Base-by-base conservation (phyloP, 2,888 invertebrate species). In the Callyntrura sp. region DNA sequence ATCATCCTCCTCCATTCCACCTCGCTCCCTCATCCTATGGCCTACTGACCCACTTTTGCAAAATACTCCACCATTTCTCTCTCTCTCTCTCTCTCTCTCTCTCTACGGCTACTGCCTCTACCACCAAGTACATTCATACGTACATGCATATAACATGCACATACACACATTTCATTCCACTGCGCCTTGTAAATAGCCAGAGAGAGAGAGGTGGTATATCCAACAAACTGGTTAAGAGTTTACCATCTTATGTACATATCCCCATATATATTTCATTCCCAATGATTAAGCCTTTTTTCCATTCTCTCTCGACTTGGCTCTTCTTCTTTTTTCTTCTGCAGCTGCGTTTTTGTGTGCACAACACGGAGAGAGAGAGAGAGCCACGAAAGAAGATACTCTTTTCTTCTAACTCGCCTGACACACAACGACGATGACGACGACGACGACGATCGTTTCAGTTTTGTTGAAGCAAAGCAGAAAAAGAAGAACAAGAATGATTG, bases 1-100 rank as follows among this genome's bases (percentile, higher is more conserved):
- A 43, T 45, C 78, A 78, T 55, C 78, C 12, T 78, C 78, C 23
- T 78, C 48, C 73, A 51, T 28, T 78, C 78, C 90, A 90, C 86
- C 91, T 92, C 91, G 90, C 90, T 90, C 92, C 92, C 92, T 92
- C 91, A 91, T 90, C 89, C 85, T 92, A 85, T 92, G 93, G 85
- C 93, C 92, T 92, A 92, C 92, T 93, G 92, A 93, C 93, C 93
- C 87, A 93, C 92, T 93, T 93, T 92, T 92, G 90, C 84, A 91
- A 93, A 90, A 91, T 91, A 91, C 91, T 89, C 85, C 85, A 83
- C 85, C 78, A 60, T 60, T 17, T n/a, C 60, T 60, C 17, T 17
- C 1, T 12, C 57, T 57, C 12, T 57, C n/a, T 8, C 57, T 57
- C 9, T n/a, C n/a, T 57, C 57, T 57, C 12, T 57, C n/a, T 8